phyloP scores from a whole-genome alignment of 2,797 vertebrate species.

The Mus caroli region DNA sequence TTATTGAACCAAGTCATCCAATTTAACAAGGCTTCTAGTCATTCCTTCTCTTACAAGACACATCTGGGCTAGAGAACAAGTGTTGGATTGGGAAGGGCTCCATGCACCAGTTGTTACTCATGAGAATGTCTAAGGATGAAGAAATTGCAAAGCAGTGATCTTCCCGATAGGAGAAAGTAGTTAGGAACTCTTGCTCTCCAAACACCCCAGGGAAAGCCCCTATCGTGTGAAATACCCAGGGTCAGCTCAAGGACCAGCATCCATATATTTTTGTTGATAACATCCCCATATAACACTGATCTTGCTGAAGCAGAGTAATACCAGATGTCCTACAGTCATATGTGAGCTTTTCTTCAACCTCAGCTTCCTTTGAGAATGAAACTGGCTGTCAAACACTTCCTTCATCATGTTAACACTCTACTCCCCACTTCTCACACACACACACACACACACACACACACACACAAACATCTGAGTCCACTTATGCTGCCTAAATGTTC shows the following conservation, averaged over 20 bases:
- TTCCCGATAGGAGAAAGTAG: not conserved
- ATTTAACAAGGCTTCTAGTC: not conserved
- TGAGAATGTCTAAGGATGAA: not conserved
- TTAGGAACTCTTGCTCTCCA: not conserved
- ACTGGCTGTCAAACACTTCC: not conserved
- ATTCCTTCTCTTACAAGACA: not conserved
- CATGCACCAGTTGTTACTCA: not conserved
- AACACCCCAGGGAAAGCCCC: not conserved
- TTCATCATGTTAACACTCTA: not conserved
- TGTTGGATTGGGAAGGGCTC: not conserved
- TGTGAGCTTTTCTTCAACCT: not conserved
- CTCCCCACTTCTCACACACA: not conserved
- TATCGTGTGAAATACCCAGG: not conserved
- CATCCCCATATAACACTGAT: not conserved
- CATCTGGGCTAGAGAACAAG: not conserved
- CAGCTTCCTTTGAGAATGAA: not conserved
- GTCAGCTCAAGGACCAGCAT: not conserved
- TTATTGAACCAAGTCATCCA: not conserved
- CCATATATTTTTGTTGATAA: not conserved
- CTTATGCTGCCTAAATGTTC: not conserved
- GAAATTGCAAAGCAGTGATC: not conserved
- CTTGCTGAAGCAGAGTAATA: conserved; percentile 6
- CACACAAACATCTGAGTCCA: not conserved
- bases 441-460: too few relatives aligned
- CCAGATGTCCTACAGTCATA: not conserved